Evolutionary conservation across 1,140 invertebrate genomes (phyloP), one percentile per base, ranked within the genome.

Genomic region (Agraylea sexmaculata): DNA sequence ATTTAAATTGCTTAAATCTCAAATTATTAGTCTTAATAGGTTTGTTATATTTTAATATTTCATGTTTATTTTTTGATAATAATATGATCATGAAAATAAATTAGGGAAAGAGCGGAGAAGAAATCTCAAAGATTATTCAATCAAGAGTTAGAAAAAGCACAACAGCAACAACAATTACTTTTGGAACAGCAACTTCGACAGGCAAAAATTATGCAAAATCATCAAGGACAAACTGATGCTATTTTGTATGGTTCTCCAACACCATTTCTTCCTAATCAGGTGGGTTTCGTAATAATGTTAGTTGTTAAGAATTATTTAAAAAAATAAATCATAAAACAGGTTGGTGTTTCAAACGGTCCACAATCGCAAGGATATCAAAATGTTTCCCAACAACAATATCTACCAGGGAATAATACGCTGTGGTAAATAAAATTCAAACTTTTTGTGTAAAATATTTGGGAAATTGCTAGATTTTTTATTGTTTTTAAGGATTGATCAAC

Each of bases 1-100:
- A 3, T 78, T 81, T 30, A 87, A 88, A 53, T 75, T 95, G 60
- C 72, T 97, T 16, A 83, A 86, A 54, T 83, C 82, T 28, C 85
- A 90, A 57, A 79, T 92, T 27, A 68, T 63, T 54, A 66, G 50
- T 42, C 64, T 54, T 44, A 70, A 58, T 57, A 59, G 64, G 64
- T 67, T 3, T 51, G 54, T 52, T 1, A 22, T 21, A 21, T 17
- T 42, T 31, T 31, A 13, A 33, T 33, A 10, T 15, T 33, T 33
- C n/a, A 33, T 13, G 18, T 33, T 33, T 33, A 16, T 33, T 13
- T 33, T 33, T 5, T 6, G 5, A 10, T 31, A 10, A 15, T 11
- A 11, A 15, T 7, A 31, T 31, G 8, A 31, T 7, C 5, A 11
- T 7, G 15, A 10, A 15, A 31, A 31, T 15, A 5, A 10, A 17